Base-by-base conservation (phyloP, 1,140 invertebrate genomes). In the Berghia stephanieae region DNA sequence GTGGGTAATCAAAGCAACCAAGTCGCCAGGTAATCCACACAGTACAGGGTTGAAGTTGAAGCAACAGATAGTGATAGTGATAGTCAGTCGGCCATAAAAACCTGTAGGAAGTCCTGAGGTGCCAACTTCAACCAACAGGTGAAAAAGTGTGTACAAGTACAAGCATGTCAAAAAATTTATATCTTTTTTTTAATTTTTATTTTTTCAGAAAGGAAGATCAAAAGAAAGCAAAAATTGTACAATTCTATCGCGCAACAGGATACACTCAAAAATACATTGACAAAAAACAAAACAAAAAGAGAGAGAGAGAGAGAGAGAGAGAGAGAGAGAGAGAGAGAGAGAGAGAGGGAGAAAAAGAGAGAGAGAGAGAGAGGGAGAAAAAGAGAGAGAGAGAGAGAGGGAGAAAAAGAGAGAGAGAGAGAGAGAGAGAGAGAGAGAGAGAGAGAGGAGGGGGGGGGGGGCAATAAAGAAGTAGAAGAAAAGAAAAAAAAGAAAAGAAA, bases 281-380 rank as follows among this genome's bases (percentile, higher is more conserved):
- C 5, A 27, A 66, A 4, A 66, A 27, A 66, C n/a, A 66, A 66
- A 24, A 27, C 36, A 4, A 27, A 27, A 27, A 66, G 31, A 3
- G 3, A 38, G 4, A 1, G 36, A 38, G n/a, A 66, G 21, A 27
- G 63, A 66, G 63, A 66, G 63, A 66, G 63, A 66, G 63, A 66
- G 63, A 66, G n/a, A 66, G 63, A 66, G 63, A 66, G n/a, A 66
- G 63, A 66, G 6, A 66, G n/a, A 66, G 63, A 66, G 63, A 66
- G n/a, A 66, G 24, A 66, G 6, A 66, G 24, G 40, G 13, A 13
- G 6, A 66, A 13, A 66, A 38, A 66, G 60, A 66, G 60, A 66
- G 6, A 66, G 6, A 66, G 60, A 66, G 60, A 66, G 60, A 66
- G 60, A 66, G 6, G 40, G 6, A 66, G 60, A 66, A 38, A 66